A percentile compares a stretch with the other conserved stretches of the same genome.
Evolutionary conservation across 2,888 invertebrate genomes (phyloP).

Genomic region (Drepanosiphum platanoidis): DNA sequence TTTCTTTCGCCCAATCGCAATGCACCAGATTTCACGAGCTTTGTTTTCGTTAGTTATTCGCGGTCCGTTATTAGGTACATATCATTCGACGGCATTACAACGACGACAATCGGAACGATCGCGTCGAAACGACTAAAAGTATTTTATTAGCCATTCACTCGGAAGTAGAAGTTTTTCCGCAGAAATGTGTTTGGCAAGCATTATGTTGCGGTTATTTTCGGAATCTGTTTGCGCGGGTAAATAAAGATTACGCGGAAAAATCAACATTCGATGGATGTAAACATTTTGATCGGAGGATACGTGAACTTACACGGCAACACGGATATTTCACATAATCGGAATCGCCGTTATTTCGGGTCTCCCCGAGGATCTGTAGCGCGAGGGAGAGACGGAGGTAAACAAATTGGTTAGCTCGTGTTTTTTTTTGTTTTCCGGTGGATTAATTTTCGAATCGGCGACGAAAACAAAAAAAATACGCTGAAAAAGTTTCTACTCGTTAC

Average conservation of each 20-base stretch:
- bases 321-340: constrained; percentile 13
- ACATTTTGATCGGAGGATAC: constrained; percentile 22
- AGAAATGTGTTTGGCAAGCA: neutral
- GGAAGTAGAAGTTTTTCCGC: neutral
- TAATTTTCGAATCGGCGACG: neutral
- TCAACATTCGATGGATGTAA: constrained; percentile 4
- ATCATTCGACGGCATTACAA: neutral
- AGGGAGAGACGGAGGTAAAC: neutral
- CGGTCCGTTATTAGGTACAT: too few relatives aligned
- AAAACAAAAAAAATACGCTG: neutral
- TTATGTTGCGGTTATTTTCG: neutral
- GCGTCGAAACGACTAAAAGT: neutral
- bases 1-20: too few relatives aligned
- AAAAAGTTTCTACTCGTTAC: neutral
- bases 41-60: too few relatives aligned
- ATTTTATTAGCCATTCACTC: neutral
- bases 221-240: constrained; percentile 12
- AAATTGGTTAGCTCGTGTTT: constrained; percentile 1
- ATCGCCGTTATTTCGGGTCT: neutral
- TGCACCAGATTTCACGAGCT: too few relatives aligned
- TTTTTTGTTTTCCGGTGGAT: neutral
- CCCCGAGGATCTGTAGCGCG: neutral
- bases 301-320: constrained; percentile 36
- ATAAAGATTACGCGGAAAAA: constrained; percentile 14
- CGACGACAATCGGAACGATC: neutral